Evolutionary conservation across 2,888 invertebrate genomes (phyloP), one percentile per base, ranked within the genome.

Genomic region (Bursaphelenchus okinawaensis): DNA sequence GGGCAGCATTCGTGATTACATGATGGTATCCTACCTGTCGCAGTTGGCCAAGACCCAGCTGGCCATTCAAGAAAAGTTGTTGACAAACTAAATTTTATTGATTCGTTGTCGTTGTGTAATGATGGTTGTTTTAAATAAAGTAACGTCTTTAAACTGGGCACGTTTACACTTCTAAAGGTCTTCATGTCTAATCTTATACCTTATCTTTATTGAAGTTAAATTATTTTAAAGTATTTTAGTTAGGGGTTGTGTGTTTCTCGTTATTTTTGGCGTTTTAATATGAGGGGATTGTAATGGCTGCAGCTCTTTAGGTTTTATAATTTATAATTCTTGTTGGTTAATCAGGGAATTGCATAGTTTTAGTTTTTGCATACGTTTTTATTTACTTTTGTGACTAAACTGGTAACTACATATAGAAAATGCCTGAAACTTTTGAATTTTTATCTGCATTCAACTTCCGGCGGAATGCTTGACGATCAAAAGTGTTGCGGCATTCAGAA

Each of bases 31-130:
- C 77, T 94, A 95, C 54, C 87, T 98, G 67, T 91, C 95, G 16
- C 94, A 95, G 83, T 87, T 98, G 67, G 92, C 93, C 81, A 92
- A 93, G 86, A 93, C 95, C 1, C 95, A 98, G 85, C 87, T 96
- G 78, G 91, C 92, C 82, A 87, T 98, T 62, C 94, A 95, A 85
- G 96, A 98, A 85, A 95, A 95, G 85, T 87, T 98, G 75, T 72
- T 9, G 24, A 24, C 9, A 51, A 68, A 69, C 9, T 16, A n/a
- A 51, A 27, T n/a, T 9, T 58, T 19, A 12, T 59, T 52, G 58
- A 57, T 59, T 12, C 55, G 51, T 12, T 54, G 12, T 40, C 12
- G 57, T 54, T 9, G 12, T 12, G 12, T 19, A 60, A 59, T 55
- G 22, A 56, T 26, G 23, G 60, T 23, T 29, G 27, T 26, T 56